Conservation (phyloP, 1,140 invertebrate genomes). For the Amyelois transitella region DNA sequence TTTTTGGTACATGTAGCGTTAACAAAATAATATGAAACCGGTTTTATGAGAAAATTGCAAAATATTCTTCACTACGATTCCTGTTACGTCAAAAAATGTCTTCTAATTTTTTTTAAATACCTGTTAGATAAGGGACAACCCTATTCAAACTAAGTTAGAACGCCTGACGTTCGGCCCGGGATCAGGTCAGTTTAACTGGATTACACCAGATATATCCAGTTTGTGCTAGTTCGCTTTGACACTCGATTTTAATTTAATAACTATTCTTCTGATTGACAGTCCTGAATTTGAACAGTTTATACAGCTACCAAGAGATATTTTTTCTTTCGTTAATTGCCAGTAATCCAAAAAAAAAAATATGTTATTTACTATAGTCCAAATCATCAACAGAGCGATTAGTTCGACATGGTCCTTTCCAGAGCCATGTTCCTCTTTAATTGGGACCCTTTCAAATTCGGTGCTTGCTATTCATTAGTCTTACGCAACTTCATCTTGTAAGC, state of each 20-base stretch:
- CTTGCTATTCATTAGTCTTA: constrained; percentile 1
- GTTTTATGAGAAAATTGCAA: no score
- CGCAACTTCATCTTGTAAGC: constrained; percentile 1
- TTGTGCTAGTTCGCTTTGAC: constrained; percentile 25
- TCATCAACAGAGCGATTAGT: no score
- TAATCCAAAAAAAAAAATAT: no score
- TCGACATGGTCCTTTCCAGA: neutral
- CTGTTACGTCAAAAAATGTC: no score
- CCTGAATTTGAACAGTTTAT: neutral
- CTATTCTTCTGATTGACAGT: constrained; percentile 13
- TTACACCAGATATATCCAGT: constrained; percentile 29
- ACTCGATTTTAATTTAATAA: constrained; percentile 18
- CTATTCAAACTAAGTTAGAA: neutral
- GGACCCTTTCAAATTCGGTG: constrained; percentile 13
- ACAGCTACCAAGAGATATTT: no score
- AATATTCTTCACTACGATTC: no score
- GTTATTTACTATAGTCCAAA: no score
- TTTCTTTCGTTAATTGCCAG: no score
- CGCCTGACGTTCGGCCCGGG: neutral
- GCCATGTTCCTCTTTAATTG: constrained; percentile 24
- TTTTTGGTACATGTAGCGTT: no score
- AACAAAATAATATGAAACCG: no score
- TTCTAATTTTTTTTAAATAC: no score
- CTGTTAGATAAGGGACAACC: neutral
- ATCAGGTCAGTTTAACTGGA: constrained; percentile 23